Evolutionary conservation across 92 coral and sea anemone genomes (phyloP).

Genomic region (Desmophyllum pertusum): DNA sequence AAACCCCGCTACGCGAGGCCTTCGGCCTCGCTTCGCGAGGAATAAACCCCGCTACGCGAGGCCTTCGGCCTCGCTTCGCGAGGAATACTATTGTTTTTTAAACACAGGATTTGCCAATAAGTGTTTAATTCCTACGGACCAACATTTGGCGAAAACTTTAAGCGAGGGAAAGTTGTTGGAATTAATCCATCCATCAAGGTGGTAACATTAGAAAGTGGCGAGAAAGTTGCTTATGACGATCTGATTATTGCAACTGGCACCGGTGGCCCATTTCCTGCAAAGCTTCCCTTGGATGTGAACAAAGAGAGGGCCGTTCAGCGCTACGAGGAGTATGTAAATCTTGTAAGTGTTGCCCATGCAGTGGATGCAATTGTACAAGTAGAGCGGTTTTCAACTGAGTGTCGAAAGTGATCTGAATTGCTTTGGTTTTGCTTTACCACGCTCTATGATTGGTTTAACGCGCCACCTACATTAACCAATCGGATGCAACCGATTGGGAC

Average conservation of each 20-base stretch:
- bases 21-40: too few species aligned
- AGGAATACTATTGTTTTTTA: too few species aligned
- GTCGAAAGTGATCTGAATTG: too few species aligned
- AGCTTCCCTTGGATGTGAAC: conserved; percentile 79
- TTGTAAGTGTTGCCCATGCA: conserved; percentile 61
- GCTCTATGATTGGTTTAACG: too few species aligned
- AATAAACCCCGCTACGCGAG: too few species aligned
- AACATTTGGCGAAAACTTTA: conserved; percentile 85
- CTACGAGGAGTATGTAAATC: conserved; percentile 65
- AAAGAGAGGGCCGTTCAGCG: conserved; percentile 58
- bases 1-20: too few species aligned
- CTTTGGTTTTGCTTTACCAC: too few species aligned
- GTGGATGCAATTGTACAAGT: too few species aligned
- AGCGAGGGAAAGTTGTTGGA: conserved; percentile 80
- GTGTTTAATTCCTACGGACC: conserved; percentile 91
- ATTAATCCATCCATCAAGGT: conserved; percentile 71
- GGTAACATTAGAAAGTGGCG: conserved; percentile 78
- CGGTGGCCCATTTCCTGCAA: conserved; percentile 92
- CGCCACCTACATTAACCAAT: too few species aligned
- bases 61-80: too few species aligned
- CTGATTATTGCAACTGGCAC: conserved; percentile 93
- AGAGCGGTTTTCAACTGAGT: too few species aligned
- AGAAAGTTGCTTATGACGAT: conserved; percentile 78
- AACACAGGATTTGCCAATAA: conserved; percentile 82
- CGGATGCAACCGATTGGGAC: too few species aligned